Evolutionary conservation across 2,888 invertebrate species (phyloP), one percentile per base, ranked within the genome.

Genomic region (Eucera pruinosa): DNA sequence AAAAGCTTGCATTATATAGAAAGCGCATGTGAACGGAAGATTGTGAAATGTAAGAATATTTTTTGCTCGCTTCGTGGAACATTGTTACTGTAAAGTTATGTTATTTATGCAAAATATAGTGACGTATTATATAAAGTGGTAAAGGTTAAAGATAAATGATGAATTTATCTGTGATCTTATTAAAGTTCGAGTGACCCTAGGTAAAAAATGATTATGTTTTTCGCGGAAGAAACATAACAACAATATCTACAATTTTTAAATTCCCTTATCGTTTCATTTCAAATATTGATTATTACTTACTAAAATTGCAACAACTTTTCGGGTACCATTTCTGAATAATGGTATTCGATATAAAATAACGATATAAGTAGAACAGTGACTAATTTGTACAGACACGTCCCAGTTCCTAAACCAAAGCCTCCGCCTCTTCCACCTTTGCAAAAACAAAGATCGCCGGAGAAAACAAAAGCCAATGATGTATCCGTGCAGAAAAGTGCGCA

Each of bases 391-490:
- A 82, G 82, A 9, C 75, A 75, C 9, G 72, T 45, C 15, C 82
- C 81, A 3, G 70, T 82, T n/a, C 78, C 81, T 1, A 71, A 36
- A 61, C 82, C 81, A 18, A 81, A 78, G 23, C 72, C 81, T 13
- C 82, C 82, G 3, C 81, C 82, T 15, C 36, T 81, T 2, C 81
- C 81, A 1, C 69, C 47, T n/a, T 60, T 45, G 7, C 23, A 23
- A n/a, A n/a, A 0, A 15, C 36, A 43, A 0, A 27, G 20, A 2
- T 5, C 20, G 6, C 1, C 11, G 15, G 11, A 23, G 5, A 39
- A 11, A 11, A 0, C 27, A n/a, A n/a, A n/a, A n/a, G n/a, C n/a
- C n/a, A n/a, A n/a, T n/a, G n/a, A n/a, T n/a, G n/a, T n/a, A 2
- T 3, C 27, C 6, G 15, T 18, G 3, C 6, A 50, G 20, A 60